Evolutionary conservation across 2,113 vertebrate species (phyloP).

Genomic region (Meriones unguiculatus): DNA sequence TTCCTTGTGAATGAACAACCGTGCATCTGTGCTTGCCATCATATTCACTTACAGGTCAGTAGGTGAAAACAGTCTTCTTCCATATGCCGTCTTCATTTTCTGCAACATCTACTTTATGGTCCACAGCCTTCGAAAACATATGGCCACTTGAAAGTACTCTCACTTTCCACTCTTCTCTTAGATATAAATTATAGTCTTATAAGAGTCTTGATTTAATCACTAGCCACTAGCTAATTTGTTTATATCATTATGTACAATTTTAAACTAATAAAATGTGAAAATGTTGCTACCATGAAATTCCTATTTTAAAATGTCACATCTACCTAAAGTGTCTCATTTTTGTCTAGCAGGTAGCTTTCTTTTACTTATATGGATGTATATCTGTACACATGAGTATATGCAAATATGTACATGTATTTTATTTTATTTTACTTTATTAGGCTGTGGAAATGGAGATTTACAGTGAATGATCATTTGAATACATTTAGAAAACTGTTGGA

Average conservation of each 20-base stretch:
- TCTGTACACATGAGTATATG: no score
- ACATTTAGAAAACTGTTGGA: not conserved
- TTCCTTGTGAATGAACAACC: slow-evolving; percentile 20
- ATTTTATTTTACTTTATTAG: not conserved
- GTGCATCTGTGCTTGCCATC: not conserved
- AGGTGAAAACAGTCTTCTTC: not conserved
- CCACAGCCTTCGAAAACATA: slow-evolving; percentile 2
- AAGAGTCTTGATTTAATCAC: not conserved
- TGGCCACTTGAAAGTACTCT: not conserved
- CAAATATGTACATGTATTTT: no score
- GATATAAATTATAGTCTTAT: not conserved
- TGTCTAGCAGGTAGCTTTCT: not conserved
- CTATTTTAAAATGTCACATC: not conserved
- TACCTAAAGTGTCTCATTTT: not conserved
- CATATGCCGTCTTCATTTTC: slow-evolving; percentile 20
- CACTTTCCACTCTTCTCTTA: not conserved
- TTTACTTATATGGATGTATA: not conserved
- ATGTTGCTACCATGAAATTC: not conserved
- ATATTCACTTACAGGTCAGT: slow-evolving; percentile 32
- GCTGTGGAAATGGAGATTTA: not conserved
- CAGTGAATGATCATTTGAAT: not conserved
- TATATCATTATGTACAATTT: not conserved
- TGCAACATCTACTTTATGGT: not conserved
- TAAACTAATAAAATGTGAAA: not conserved
- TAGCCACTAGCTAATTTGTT: not conserved